A percentile compares a stretch with the other conserved stretches of the same genome.
These are phyloP conservation scores for Akabosia matsudoensis DNA, from an alignment of 1,140 invertebrate species.

Conservation along the genomic window DNA sequence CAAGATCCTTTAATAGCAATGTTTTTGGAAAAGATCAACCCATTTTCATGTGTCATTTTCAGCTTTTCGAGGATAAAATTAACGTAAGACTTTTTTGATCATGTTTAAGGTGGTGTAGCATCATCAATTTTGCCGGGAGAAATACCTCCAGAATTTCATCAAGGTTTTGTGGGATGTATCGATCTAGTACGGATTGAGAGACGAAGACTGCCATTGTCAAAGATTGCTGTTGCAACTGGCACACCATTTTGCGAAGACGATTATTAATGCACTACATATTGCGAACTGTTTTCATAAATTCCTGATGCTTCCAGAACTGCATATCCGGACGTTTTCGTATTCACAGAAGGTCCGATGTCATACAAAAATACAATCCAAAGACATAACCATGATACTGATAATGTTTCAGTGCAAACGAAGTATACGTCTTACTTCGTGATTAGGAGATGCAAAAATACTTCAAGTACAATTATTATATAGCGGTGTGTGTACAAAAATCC, in stretches of 20 bases:
- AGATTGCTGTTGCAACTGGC: conserved; percentile 42
- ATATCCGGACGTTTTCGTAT: too few species aligned
- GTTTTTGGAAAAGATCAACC: not conserved
- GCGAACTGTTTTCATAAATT: conserved; percentile 3
- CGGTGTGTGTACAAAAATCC: too few species aligned
- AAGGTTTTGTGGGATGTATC: conserved; percentile 62
- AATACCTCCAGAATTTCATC: conserved; percentile 15
- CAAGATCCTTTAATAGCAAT: conserved; percentile 22
- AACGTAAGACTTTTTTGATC: not conserved
- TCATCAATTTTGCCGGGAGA: conserved; percentile 21
- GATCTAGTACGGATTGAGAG: conserved; percentile 59
- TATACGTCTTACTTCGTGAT: too few species aligned
- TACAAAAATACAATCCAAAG: too few species aligned
- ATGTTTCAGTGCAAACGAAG: too few species aligned
- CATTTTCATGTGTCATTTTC: conserved; percentile 2
- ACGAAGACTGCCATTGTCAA: conserved; percentile 50
- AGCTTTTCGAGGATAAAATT: too few species aligned
- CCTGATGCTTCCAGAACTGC: not conserved
- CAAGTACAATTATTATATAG: too few species aligned
- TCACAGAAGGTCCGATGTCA: too few species aligned
- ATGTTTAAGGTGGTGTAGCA: conserved; percentile 6
- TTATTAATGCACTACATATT: not conserved
- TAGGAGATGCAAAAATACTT: too few species aligned
- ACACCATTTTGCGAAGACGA: conserved; percentile 45
- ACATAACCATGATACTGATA: too few species aligned